phyloP scores from a whole-genome alignment of 1,140 invertebrate genomes.

The Oedothorax gibbosus region DNA sequence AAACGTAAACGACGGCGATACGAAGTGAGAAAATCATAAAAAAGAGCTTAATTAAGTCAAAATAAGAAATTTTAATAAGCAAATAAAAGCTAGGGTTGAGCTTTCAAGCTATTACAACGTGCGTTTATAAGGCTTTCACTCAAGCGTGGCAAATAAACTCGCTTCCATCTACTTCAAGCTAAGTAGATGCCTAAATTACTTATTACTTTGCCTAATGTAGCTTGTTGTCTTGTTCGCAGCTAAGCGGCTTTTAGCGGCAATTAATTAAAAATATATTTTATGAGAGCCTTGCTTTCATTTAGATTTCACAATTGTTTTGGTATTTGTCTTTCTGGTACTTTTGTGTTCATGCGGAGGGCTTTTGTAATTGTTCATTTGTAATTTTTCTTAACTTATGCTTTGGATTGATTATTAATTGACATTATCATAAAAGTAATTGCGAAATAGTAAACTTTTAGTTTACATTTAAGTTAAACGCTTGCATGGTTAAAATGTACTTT shows the following conservation, averaged over 20 bases:
- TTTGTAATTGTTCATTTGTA: no score
- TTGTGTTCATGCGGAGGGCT: no score
- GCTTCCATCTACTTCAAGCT: slow-evolving; percentile 33
- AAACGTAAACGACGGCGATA: slow-evolving; percentile 6
- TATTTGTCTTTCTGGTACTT: no score
- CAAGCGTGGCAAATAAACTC: slow-evolving; percentile 36
- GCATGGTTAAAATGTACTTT: no score
- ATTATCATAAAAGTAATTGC: no score
- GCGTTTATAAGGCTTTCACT: slow-evolving; percentile 16
- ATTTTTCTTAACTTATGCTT: no score
- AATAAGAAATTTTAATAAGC: slow-evolving; percentile 56
- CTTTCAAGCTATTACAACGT: slow-evolving; percentile 31
- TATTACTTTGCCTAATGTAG: slow-evolving; percentile 45
- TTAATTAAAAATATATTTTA: no score
- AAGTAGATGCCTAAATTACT: slow-evolving; percentile 43
- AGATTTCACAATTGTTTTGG: no score
- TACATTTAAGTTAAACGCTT: no score
- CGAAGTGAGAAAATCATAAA: not conserved
- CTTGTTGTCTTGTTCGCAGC: slow-evolving; percentile 5
- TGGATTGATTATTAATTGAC: no score
- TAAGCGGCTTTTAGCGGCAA: not conserved
- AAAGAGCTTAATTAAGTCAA: slow-evolving; percentile 50
- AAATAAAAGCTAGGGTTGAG: slow-evolving; percentile 40
- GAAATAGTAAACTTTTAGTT: no score
- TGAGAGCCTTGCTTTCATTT: no score